Percentiles rank a stretch among this genome's conserved stretches.
Evolutionary conservation across 2,113 vertebrate genomes (phyloP).

Genomic region (Piprites chloris): DNA sequence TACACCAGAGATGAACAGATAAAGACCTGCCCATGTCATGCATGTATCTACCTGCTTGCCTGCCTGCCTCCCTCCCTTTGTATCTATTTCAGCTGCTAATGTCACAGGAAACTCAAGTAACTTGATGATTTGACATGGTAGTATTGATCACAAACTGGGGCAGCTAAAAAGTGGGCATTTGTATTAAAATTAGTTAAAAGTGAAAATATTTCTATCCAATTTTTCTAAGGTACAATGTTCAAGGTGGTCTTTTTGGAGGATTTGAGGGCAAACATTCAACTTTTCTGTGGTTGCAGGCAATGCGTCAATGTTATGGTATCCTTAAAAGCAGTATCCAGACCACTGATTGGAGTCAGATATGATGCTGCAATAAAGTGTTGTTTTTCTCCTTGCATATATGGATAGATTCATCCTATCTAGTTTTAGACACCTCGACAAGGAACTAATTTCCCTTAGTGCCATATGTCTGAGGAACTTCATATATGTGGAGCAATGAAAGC

Average conservation of each 20-base stretch:
- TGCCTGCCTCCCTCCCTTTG: fast-evolving
- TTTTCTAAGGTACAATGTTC: not conserved
- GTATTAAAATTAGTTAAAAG: not conserved
- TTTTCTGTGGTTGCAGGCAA: not conserved
- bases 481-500: not conserved
- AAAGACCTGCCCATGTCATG: not conserved
- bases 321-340: not conserved
- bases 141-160: not conserved
- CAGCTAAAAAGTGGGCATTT: not conserved
- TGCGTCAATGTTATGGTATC: not conserved
- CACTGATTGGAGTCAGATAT: not conserved
- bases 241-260: not conserved
- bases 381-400: not conserved
- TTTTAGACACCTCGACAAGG: not conserved
- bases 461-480: not conserved
- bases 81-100: not conserved
- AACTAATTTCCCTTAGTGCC: not conserved
- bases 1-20: not conserved
- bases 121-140: not conserved
- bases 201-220: not conserved
- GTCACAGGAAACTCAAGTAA: not conserved
- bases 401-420: not conserved
- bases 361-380: not conserved
- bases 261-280: not conserved
- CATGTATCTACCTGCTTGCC: not conserved